Base-by-base conservation (phyloP, 2,797 vertebrate genomes). In the Urophycis tenuis region DNA sequence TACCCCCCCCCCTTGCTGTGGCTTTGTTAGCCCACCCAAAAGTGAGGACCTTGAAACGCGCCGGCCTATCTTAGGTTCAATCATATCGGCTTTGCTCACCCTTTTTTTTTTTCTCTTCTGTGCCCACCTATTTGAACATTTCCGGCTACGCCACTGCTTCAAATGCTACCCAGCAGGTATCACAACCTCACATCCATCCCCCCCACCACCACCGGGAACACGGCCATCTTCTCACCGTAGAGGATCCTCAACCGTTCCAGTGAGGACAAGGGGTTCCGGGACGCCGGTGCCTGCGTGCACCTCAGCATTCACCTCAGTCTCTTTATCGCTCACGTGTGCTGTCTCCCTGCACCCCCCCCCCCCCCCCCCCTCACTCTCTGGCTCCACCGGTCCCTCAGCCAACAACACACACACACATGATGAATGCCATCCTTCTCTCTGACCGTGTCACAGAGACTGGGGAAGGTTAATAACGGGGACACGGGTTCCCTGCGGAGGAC, bases 401-500 rank as follows among this genome's bases (percentile, higher is more conserved):
- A 49, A n/a, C n/a, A n/a, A n/a, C n/a, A n/a, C n/a, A n/a, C n/a
- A n/a, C 79, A 83, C 83, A 78, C 69, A 3, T 88, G 87, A 92
- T 90, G 77, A 85, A 91, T 90, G 86, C 72, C 77, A 81, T 79
- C 77, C 10, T 2, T 30, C 73, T 77, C 82, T 80, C 36, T 30
- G 35, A 75, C 82, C 60, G 69, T 76, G 80, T 81, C 75, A 69
- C 75, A 80, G 82, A 81, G 74, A 70, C 81, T 86, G 86, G 81
- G 81, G 81, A 80, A 76, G 88, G 85, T 83, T 83, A 87, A 86
- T 86, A 82, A 84, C 81, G 81, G 82, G 80, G 85, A 84, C 82
- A 53, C 64, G 76, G 80, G 84, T 80, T 82, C 84, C 78, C 77
- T 83, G 39, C 77, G 31, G 32, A 81, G 85, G 75, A 81, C 67